Conservation (phyloP, 1,140 invertebrate species). For the Palaemon carinicauda region DNA sequence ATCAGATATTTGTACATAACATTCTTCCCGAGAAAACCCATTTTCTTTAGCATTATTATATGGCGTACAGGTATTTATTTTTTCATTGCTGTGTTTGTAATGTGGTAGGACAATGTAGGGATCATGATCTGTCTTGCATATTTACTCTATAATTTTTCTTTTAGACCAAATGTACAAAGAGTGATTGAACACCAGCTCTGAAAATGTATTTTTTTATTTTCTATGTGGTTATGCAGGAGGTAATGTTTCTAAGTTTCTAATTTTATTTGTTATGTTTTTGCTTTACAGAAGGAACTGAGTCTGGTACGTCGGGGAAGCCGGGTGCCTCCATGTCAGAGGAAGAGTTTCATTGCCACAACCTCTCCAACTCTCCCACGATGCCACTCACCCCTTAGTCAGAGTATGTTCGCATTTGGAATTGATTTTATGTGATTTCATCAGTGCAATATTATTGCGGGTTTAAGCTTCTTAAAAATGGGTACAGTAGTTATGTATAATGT, state of each 20-base stretch:
- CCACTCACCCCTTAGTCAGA: constrained; percentile 77
- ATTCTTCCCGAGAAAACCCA: neutral
- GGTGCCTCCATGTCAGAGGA: constrained; percentile 67
- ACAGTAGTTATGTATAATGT: too few relatives aligned
- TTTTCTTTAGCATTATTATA: neutral
- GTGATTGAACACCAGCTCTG: neutral
- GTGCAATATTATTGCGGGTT: too few relatives aligned
- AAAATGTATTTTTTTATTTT: neutral
- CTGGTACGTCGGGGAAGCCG: constrained; percentile 70
- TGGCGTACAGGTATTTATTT: neutral
- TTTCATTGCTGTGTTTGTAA: too few relatives aligned
- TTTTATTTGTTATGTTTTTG: too few relatives aligned
- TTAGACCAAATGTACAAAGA: neutral
- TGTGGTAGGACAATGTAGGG: neutral
- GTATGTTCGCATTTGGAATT: too few relatives aligned
- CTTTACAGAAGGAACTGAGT: constrained; percentile 73
- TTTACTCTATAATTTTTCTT: neutral
- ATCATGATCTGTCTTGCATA: too few relatives aligned
- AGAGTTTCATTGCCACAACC: constrained; percentile 75
- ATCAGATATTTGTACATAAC: too few relatives aligned
- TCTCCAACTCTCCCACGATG: constrained; percentile 80
- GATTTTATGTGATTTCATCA: too few relatives aligned
- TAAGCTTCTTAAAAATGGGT: too few relatives aligned
- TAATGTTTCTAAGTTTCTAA: neutral
- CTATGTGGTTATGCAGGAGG: neutral